These are phyloP conservation scores for Thermophis baileyi DNA, from an alignment of 2,113 vertebrate genomes.

Conservation along the genomic window DNA sequence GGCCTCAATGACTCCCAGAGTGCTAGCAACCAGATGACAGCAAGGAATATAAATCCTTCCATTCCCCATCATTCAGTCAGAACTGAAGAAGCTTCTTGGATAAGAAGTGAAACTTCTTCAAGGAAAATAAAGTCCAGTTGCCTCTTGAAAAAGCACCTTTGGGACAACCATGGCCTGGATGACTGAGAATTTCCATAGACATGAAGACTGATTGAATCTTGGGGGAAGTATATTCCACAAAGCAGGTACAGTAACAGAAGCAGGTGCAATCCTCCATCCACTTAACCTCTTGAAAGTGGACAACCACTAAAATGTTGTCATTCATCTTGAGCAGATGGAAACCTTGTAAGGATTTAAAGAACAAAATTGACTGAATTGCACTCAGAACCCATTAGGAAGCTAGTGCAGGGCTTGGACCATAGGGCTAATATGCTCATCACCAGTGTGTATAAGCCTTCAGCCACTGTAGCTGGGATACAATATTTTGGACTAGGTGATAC, in stretches of 20 bases:
- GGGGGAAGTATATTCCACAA: background rate
- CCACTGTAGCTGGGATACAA: too few relatives aligned
- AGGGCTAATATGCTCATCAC: too few relatives aligned
- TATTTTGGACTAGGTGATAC: too few relatives aligned
- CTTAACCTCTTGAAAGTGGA: background rate
- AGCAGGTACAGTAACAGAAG: background rate
- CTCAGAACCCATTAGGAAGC: too few relatives aligned
- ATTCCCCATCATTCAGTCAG: background rate
- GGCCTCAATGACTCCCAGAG: background rate
- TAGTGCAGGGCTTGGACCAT: too few relatives aligned
- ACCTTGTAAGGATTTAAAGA: too few relatives aligned
- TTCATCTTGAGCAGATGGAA: background rate
- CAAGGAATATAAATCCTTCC: background rate
- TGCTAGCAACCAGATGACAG: background rate
- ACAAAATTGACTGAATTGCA: too few relatives aligned
- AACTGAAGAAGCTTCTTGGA: background rate
- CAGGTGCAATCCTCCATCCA: background rate
- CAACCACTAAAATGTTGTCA: background rate
- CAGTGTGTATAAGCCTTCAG: too few relatives aligned
- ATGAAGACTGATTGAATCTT: background rate
- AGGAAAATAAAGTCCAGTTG: background rate
- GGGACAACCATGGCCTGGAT: too few relatives aligned
- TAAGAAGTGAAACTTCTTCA: background rate
- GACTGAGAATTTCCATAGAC: too few relatives aligned
- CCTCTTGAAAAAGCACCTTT: background rate